Conservation (phyloP, 2,797 vertebrate genomes). For the Sebastiscus albofasciatus region DNA sequence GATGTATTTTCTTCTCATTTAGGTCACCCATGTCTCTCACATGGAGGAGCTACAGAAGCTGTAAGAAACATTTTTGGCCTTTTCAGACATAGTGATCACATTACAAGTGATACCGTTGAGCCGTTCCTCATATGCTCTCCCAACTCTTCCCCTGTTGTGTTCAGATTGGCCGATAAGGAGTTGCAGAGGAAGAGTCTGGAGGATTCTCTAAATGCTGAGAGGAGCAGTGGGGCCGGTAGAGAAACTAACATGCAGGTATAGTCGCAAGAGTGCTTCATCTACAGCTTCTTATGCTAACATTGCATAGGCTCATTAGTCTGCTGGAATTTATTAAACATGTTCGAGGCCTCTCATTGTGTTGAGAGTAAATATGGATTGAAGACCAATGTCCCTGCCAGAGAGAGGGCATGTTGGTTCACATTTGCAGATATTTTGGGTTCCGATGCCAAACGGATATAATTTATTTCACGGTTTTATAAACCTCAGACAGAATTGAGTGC, state of each 20-base stretch:
- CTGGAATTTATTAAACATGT: constrained; percentile 30
- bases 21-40: constrained; percentile 91
- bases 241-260: constrained; percentile 96
- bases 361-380: background rate
- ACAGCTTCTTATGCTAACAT: constrained; percentile 24
- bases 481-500: background rate
- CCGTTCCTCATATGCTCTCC: background rate
- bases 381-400: background rate
- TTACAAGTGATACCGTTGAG: background rate
- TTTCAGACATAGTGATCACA: background rate
- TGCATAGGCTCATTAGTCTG: constrained; percentile 21
- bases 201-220: constrained; percentile 92
- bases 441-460: background rate
- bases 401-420: background rate
- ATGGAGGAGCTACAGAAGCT: constrained; percentile 97
- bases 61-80: constrained; percentile 76
- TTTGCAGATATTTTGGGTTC: background rate
- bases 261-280: constrained; percentile 1
- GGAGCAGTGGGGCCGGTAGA: constrained; percentile 88
- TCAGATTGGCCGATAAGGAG: constrained; percentile 95
- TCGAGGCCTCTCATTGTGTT: background rate
- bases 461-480: background rate
- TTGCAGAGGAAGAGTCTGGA: constrained; percentile 94
- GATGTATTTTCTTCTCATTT: constrained; percentile 50
- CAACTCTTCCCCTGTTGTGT: background rate